Percentiles rank a stretch among this genome's conserved stretches.
phyloP scores from a whole-genome alignment of 2,113 vertebrate species.

The Galemys pyrenaicus region DNA sequence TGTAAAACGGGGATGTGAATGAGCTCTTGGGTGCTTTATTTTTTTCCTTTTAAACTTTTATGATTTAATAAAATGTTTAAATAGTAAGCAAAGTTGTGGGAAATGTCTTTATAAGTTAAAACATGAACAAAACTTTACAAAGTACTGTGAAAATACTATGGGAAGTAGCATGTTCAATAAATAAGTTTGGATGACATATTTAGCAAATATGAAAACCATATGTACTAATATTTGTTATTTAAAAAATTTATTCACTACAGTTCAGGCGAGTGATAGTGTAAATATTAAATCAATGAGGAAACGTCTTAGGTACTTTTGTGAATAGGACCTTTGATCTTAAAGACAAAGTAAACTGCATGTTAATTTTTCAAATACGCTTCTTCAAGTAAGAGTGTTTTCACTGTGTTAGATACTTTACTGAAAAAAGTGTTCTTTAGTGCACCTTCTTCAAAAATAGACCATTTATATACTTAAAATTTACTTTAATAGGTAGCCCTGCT shows the following conservation, averaged over 20 bases:
- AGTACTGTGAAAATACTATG: neutral
- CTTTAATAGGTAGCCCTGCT: neutral
- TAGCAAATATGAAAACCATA: neutral
- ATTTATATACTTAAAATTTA: neutral
- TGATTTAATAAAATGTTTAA: neutral
- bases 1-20: neutral
- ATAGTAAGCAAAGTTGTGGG: neutral
- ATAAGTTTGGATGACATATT: neutral
- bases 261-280: neutral
- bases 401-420: neutral
- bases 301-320: neutral
- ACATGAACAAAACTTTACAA: neutral
- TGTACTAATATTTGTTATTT: neutral
- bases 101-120: slow-evolving; percentile 35
- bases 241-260: neutral
- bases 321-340: slow-evolving; percentile 16
- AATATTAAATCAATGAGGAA: neutral
- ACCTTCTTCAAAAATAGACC: neutral
- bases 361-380: neutral
- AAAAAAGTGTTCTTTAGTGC: neutral
- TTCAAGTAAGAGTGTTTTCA: neutral
- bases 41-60: neutral
- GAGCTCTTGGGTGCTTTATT: neutral
- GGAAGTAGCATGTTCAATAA: neutral
- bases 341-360: neutral